phyloP scores from a whole-genome alignment of 2,888 invertebrate genomes.

The Hirtodrosophila cameraria region DNA sequence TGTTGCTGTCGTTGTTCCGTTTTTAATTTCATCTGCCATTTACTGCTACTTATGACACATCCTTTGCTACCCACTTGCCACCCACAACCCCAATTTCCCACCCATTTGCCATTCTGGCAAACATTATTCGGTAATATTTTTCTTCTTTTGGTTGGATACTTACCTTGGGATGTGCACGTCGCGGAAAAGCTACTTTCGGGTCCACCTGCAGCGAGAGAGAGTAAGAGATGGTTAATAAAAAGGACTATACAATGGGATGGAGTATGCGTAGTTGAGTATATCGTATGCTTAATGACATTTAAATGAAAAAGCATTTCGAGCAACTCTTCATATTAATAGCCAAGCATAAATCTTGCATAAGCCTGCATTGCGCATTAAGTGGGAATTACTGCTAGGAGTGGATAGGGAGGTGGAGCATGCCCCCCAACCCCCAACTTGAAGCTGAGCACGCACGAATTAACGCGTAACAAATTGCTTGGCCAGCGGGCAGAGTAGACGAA shows the following conservation, averaged over 20 bases:
- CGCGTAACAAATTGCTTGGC: constrained; percentile 75
- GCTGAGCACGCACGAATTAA: constrained; percentile 80
- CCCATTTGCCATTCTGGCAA: constrained; percentile 23
- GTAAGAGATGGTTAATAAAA: not conserved
- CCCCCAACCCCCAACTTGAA: constrained; percentile 32
- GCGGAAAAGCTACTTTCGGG: constrained; percentile 99
- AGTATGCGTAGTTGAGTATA: constrained; percentile 39
- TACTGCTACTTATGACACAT: constrained; percentile 80
- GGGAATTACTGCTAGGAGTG: constrained; percentile 63
- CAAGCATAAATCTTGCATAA: constrained; percentile 77
- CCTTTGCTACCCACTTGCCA: constrained; percentile 44
- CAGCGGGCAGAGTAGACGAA: constrained; percentile 49
- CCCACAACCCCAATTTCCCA: constrained; percentile 7
- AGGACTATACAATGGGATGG: constrained; percentile 7
- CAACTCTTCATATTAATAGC: constrained; percentile 80
- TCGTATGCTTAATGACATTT: constrained; percentile 78
- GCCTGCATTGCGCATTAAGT: constrained; percentile 79
- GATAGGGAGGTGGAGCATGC: not conserved
- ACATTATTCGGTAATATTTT: constrained; percentile 47
- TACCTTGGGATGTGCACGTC: constrained; percentile 99
- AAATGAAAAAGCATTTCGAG: constrained; percentile 75
- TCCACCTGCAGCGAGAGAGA: constrained; percentile 92
- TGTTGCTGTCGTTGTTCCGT: constrained; percentile 70
- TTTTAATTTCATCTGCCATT: constrained; percentile 80
- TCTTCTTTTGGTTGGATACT: constrained; percentile 86